Evolutionary conservation across 2,797 vertebrate genomes (phyloP).

Genomic region (Onychomys arenicola): DNA sequence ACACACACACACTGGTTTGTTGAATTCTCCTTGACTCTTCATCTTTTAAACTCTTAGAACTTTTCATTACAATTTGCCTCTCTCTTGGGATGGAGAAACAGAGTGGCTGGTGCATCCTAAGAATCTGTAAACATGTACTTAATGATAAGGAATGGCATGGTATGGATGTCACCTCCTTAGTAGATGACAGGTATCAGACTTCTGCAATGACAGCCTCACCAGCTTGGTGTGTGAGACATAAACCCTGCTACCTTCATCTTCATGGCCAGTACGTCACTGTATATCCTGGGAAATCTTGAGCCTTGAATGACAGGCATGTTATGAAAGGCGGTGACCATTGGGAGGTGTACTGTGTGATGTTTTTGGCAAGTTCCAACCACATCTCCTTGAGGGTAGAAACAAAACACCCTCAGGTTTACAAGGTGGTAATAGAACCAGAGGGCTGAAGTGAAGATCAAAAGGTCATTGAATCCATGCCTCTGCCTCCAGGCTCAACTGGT

Average conservation of each 20-base stretch:
- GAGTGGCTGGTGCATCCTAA: neutral
- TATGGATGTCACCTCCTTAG: neutral
- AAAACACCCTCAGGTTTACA: constrained; percentile 32
- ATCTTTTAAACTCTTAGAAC: neutral
- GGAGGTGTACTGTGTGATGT: neutral
- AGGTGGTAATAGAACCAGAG: constrained; percentile 3
- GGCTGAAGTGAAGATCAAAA: constrained; percentile 15
- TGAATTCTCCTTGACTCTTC: neutral
- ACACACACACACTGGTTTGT: neutral
- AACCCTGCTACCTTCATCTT: neutral
- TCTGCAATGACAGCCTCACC: neutral
- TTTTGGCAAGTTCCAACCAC: constrained; percentile 38
- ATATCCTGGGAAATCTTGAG: neutral
- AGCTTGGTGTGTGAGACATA: neutral
- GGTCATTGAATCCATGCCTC: neutral
- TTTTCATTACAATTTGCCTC: neutral
- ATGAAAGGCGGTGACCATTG: neutral
- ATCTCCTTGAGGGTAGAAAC: neutral
- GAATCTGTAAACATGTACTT: neutral
- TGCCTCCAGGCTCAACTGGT: constrained; percentile 39
- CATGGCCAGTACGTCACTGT: neutral
- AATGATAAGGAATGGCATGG: neutral
- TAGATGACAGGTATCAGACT: neutral
- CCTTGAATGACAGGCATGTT: neutral
- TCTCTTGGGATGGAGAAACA: neutral